phyloP scores from a whole-genome alignment of 2,113 vertebrate genomes.

The Ardeotis arabs region DNA sequence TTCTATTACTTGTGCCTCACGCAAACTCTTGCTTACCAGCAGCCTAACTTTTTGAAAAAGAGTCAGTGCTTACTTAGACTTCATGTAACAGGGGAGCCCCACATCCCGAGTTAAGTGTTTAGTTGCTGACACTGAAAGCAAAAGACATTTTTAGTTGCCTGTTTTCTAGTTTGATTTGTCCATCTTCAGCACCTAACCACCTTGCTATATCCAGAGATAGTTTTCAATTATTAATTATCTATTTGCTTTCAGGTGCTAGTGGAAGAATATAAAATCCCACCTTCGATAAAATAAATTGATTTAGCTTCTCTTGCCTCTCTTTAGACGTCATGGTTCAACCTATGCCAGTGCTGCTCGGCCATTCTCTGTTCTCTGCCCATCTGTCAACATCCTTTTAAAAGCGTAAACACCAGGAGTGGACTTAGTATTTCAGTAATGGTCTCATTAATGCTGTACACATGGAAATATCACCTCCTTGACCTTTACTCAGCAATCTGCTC shows the following conservation, averaged over 20 bases:
- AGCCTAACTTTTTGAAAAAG: neutral
- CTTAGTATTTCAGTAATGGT: neutral
- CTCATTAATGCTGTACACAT: neutral
- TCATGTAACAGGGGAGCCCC: neutral
- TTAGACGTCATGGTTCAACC: neutral
- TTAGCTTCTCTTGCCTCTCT: neutral
- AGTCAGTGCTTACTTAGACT: neutral
- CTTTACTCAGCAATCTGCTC: conserved; percentile 38
- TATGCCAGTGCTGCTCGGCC: neutral
- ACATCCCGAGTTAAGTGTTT: neutral
- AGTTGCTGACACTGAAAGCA: neutral
- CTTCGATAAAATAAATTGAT: neutral
- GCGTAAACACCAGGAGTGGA: neutral
- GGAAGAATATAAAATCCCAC: neutral
- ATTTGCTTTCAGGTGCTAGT: neutral
- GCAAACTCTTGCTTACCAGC: neutral
- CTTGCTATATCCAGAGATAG: neutral
- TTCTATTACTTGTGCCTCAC: neutral
- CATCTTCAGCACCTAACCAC: neutral
- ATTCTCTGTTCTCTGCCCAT: neutral
- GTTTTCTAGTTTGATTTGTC: neutral
- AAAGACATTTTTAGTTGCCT: neutral
- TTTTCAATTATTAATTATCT: neutral
- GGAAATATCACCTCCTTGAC: conserved; percentile 36
- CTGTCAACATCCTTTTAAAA: conserved; percentile 30